Evolutionary conservation across 2,888 invertebrate species (phyloP), one percentile per base, ranked within the genome.

Genomic region (Thymelicus acteon): DNA sequence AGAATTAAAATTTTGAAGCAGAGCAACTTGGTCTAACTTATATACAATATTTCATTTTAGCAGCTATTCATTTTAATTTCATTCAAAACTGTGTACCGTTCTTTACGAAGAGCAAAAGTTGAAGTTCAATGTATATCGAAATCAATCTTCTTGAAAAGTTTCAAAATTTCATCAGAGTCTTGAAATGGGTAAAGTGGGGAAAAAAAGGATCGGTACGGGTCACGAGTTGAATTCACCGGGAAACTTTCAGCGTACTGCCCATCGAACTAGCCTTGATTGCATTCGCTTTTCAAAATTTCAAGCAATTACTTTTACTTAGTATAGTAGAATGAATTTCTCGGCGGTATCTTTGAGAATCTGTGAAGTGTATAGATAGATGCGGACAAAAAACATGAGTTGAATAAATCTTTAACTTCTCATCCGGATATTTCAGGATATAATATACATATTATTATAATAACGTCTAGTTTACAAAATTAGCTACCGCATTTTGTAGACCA

Each of bases 191-290:
- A 82, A 89, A 87, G 84, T 80, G 81, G 79, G 80, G 81, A 83
- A 89, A 86, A 86, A 85, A 85, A 85, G 75, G 74, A 80, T 83
- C 80, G 78, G 83, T 76, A 75, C 79, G 82, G 85, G 85, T 85
- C 88, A 79, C 82, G 84, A 89, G 84, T 88, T 88, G 82, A 80
- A 82, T 83, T 85, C 79, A 75, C 78, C 78, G 76, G 80, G 80
- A 82, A 87, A 89, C 84, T 87, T 88, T 76, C 76, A 82, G 84
- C 81, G 80, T 83, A 85, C 80, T 62, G 77, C 79, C 82, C 83
- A 86, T 88, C 86, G 85, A 85, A 86, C 82, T 78, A 82, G 80
- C 79, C 86, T 83, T 90, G 91, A 92, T 91, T 91, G 91, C 90
- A 85, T 82, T 83, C 81, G 78, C 79, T 83, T 84, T 85, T 81